Evolutionary conservation across 2,797 vertebrate genomes (phyloP), one percentile per base, ranked within the genome.

Genomic region (Columba guinea): DNA sequence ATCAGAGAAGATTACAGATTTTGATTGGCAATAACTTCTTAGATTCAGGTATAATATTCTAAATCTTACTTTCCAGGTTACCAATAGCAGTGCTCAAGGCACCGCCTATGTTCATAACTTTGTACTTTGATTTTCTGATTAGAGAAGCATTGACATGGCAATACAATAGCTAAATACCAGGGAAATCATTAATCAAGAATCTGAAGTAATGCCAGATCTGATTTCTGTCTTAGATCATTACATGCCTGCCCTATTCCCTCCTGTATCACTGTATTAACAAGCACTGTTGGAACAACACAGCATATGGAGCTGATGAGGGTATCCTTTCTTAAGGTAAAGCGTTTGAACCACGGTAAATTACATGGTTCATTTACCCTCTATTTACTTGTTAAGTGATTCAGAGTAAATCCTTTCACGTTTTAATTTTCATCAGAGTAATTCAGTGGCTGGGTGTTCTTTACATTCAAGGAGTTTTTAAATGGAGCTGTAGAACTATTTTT

Each of bases 341-440:
- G 69, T 84, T 76, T 52, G 69, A 93, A 91, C 62, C 55, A n/a
- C 80, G 93, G 58, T 56, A 70, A 90, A 97, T 95, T 53, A 92
- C 84, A 83, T 41, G 89, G 73, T 76, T 95, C 76, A 90, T 96
- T 96, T 94, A 60, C 63, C 34, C 41, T 62, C 82, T 96, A 90
- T 95, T 91, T 94, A 84, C 58, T 87, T 60, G 51, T 68, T 85
- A 95, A 96, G 59, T 80, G 77, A 95, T 71, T 90, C 78, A 32
- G 53, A 37, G 46, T 75, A 89, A 83, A 91, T 24, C 64, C n/a
- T 79, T 90, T 71, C 85, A 77, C n/a, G 27, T 83, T 94, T 91
- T 70, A 52, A 77, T 95, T 87, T 94, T 51, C 55, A 82, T 12
- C 35, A 37, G 10, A 51, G 20, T 20, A 51, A 77, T 51, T 64